A percentile compares a stretch with the other conserved stretches of the same genome.
Evolutionary conservation across 2,888 invertebrate species (phyloP).

Genomic region (Iphiclides podalirius): DNA sequence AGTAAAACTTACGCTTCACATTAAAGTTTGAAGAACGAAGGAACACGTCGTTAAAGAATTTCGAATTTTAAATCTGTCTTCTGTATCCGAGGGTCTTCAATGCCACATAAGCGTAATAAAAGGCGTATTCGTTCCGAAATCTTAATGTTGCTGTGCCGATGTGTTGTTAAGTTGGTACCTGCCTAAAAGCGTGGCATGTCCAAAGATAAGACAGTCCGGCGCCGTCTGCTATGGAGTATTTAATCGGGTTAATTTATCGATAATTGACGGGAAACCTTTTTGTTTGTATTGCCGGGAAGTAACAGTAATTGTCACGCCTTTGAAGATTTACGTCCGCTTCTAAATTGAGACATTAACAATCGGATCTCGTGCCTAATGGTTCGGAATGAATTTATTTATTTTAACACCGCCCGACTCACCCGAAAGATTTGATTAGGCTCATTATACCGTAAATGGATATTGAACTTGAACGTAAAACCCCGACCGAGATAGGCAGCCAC

Average conservation of each 20-base stretch:
- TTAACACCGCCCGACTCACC: slow-evolving; percentile 64
- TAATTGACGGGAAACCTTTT: slow-evolving; percentile 80
- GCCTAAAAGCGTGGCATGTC: slow-evolving; percentile 78
- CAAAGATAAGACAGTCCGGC: slow-evolving; percentile 71
- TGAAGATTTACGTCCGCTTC: slow-evolving; percentile 80
- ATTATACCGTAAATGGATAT: slow-evolving; percentile 40
- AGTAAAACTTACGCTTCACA: background rate
- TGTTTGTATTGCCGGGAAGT: slow-evolving; percentile 79
- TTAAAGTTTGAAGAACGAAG: background rate
- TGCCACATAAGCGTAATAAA: slow-evolving; percentile 57
- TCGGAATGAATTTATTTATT: slow-evolving; percentile 78
- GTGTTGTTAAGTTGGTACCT: slow-evolving; percentile 64
- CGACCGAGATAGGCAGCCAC: slow-evolving; percentile 13
- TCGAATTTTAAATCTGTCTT: slow-evolving; percentile 7
- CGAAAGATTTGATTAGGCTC: slow-evolving; percentile 57
- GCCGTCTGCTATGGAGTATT: slow-evolving; percentile 73
- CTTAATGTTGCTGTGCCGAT: slow-evolving; percentile 56
- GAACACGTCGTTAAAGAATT: background rate
- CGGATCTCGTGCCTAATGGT: slow-evolving; percentile 79
- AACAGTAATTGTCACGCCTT: slow-evolving; percentile 81
- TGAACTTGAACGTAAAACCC: slow-evolving; percentile 42
- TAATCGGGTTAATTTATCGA: slow-evolving; percentile 81
- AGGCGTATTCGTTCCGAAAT: slow-evolving; percentile 70
- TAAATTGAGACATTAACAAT: slow-evolving; percentile 80
- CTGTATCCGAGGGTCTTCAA: slow-evolving; percentile 23